phyloP scores from a whole-genome alignment of 30 jellyfish, hydroid and myxozoan genomes.

The Hydractinia echinata region DNA sequence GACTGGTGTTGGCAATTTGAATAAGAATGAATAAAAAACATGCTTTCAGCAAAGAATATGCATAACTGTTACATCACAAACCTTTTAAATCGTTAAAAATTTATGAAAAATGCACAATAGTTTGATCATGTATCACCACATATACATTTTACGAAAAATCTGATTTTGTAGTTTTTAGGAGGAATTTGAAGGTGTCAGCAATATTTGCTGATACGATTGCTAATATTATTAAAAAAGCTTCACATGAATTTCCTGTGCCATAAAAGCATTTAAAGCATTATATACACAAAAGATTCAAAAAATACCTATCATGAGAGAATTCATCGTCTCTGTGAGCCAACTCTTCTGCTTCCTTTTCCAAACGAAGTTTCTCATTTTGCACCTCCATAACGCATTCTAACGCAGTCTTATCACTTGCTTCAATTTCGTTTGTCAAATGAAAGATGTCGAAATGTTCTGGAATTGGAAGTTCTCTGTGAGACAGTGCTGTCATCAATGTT shows the following conservation, averaged over 20 bases:
- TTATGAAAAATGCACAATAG: too few species aligned
- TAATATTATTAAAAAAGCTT: not conserved
- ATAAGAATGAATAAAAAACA: too few species aligned
- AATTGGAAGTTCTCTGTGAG: conserved; percentile 78
- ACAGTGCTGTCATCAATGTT: conserved; percentile 63
- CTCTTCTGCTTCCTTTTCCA: conserved; percentile 97
- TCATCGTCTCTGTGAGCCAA: conserved; percentile 79
- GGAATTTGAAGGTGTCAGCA: too few species aligned
- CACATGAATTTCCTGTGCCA: not conserved
- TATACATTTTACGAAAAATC: too few species aligned
- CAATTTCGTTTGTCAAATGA: conserved; percentile 82
- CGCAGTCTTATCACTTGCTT: conserved; percentile 95
- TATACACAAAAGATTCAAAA: not conserved
- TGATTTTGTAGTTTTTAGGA: too few species aligned
- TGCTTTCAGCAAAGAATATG: too few species aligned
- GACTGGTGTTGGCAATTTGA: too few species aligned
- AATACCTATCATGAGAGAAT: conserved; percentile 85
- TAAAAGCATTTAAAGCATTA: too few species aligned
- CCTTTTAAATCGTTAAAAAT: too few species aligned
- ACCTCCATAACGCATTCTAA: conserved; percentile 94
- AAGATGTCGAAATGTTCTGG: conserved; percentile 92
- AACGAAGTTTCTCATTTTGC: conserved; percentile 62
- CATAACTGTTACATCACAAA: too few species aligned
- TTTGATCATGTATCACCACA: too few species aligned
- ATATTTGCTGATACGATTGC: too few species aligned